Evolutionary conservation across 2,113 vertebrate genomes (phyloP).

Genomic region (Gavia stellata): DNA sequence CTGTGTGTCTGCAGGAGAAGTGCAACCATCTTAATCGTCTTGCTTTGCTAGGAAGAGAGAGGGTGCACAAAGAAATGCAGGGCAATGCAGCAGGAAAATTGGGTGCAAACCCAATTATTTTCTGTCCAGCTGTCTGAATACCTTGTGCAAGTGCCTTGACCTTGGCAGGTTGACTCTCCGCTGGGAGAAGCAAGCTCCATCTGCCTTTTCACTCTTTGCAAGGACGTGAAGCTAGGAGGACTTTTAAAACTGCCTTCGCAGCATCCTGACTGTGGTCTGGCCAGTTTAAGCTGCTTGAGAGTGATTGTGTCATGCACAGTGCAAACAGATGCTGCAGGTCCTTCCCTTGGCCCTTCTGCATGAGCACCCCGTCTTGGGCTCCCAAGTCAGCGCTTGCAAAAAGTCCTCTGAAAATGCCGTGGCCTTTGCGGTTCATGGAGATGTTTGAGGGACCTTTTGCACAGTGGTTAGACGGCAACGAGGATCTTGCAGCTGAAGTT

Average conservation of each 20-base stretch:
- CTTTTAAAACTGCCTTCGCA: neutral
- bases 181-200: neutral
- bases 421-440: neutral
- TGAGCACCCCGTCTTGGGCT: neutral
- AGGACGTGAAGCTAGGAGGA: neutral
- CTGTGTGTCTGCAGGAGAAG: neutral
- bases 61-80: neutral
- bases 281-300: neutral
- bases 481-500: neutral
- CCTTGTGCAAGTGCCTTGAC: neutral
- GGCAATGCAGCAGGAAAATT: neutral
- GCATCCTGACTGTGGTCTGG: neutral
- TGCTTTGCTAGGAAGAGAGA: neutral
- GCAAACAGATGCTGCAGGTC: neutral
- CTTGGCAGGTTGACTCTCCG: neutral
- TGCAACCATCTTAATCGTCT: neutral
- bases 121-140: neutral
- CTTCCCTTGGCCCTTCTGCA: neutral
- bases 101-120: neutral
- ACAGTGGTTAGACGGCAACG: neutral
- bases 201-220: neutral
- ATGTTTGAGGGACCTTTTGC: neutral
- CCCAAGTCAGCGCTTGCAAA: neutral
- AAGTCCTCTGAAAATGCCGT: neutral
- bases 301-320: fast-evolving